Evolutionary conservation across 2,888 invertebrate species (phyloP).

Genomic region (Ichneumon xanthorius): DNA sequence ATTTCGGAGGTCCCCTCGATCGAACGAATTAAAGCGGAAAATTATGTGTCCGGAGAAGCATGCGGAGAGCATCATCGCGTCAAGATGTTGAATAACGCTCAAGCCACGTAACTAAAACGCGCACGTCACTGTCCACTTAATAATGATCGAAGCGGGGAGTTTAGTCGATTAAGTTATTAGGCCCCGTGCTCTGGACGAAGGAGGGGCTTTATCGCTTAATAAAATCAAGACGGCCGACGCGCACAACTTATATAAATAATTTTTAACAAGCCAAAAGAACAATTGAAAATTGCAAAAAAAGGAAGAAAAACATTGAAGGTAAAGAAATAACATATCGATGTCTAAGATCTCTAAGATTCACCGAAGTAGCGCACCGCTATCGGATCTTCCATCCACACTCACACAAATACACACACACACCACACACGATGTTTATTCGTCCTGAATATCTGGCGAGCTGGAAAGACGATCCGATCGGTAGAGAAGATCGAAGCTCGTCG

Average conservation of each 20-base stretch:
- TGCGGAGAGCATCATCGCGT: conserved; percentile 2
- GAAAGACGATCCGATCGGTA: conserved; percentile 49
- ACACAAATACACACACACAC: conserved; percentile 24
- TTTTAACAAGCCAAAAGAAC: conserved; percentile 38
- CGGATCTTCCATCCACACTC: conserved; percentile 66
- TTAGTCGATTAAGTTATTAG: conserved; percentile 43
- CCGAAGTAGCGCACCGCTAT: conserved; percentile 63
- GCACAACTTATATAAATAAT: conserved; percentile 26
- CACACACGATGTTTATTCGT: conserved; percentile 38
- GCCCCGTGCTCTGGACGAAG: background rate
- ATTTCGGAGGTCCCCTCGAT: background rate
- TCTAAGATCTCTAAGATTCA: conserved; percentile 52
- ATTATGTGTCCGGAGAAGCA: conserved; percentile 7
- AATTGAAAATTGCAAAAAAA: conserved; percentile 30
- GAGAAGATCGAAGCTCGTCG: conserved; percentile 49
- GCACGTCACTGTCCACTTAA: conserved; percentile 65
- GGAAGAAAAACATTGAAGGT: conserved; percentile 7
- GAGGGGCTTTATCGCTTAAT: conserved; percentile 29
- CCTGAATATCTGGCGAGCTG: conserved; percentile 14
- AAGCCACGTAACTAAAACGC: conserved; percentile 60
- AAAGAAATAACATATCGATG: conserved; percentile 56
- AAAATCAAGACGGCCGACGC: conserved; percentile 20
- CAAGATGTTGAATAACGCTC: conserved; percentile 59
- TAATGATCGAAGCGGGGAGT: conserved; percentile 36
- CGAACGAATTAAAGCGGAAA: conserved; percentile 19